Evolutionary conservation across 2,797 vertebrate species (phyloP).

Genomic region (Heliangelus exortis): DNA sequence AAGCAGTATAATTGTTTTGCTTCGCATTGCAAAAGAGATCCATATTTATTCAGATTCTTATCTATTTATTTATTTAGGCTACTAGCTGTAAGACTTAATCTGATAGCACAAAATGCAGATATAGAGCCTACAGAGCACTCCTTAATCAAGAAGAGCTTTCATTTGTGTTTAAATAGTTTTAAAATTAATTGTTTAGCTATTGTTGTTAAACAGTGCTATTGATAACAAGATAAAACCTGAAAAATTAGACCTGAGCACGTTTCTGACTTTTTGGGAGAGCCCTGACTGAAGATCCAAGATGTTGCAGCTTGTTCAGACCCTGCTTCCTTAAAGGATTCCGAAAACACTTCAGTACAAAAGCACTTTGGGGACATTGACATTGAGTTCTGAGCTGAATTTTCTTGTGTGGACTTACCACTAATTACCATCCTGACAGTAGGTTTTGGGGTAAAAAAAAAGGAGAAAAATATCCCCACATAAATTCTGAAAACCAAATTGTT

Average conservation of each 20-base stretch:
- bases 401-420: neutral
- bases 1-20: neutral
- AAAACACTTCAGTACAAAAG: neutral
- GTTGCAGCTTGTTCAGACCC: neutral
- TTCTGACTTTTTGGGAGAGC: neutral
- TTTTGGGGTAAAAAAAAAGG: neutral
- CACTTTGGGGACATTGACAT: fast-evolving
- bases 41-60: neutral
- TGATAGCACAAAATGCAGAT: neutral
- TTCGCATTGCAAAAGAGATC: neutral
- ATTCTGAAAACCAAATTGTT: neutral
- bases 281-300: neutral
- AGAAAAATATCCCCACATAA: fast-evolving
- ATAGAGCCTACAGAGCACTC: neutral
- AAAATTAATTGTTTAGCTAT: neutral
- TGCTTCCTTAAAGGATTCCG: neutral
- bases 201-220: neutral
- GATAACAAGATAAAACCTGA: neutral
- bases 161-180: neutral
- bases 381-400: neutral
- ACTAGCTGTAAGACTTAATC: neutral
- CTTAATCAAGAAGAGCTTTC: neutral
- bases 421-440: neutral
- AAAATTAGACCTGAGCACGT: neutral
- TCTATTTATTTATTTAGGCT: neutral